Percentiles rank a stretch among this genome's conserved stretches.
Conservation (phyloP, 2,888 invertebrate species). For the Ditula angustiorana region DNA sequence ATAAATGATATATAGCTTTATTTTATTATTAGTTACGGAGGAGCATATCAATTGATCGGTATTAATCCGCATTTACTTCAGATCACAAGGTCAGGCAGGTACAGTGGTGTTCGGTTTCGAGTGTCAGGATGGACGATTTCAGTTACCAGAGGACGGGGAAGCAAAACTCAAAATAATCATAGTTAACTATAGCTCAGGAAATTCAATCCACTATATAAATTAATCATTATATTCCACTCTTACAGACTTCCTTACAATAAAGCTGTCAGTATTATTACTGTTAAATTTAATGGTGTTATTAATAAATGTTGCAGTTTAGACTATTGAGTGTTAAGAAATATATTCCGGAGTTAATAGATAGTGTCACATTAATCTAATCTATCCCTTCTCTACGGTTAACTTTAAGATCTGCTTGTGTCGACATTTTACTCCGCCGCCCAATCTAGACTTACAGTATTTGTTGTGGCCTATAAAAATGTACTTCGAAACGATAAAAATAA, state of each 20-base stretch:
- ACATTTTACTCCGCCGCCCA: constrained; percentile 50
- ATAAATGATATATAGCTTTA: constrained; percentile 41
- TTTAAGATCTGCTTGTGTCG: constrained; percentile 57
- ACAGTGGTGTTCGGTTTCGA: constrained; percentile 71
- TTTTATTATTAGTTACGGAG: constrained; percentile 49
- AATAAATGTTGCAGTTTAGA: constrained; percentile 55
- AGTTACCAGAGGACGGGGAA: constrained; percentile 80
- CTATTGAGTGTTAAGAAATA: constrained; percentile 64
- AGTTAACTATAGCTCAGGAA: constrained; percentile 56
- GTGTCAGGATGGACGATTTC: constrained; percentile 78
- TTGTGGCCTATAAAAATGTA: constrained; percentile 35
- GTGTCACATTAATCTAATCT: constrained; percentile 62
- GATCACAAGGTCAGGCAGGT: constrained; percentile 52
- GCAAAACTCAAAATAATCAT: constrained; percentile 62
- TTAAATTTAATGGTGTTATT: constrained; percentile 57
- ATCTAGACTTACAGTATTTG: constrained; percentile 21
- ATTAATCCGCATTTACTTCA: constrained; percentile 71
- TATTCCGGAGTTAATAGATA: constrained; percentile 64
- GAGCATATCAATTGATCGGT: constrained; percentile 47
- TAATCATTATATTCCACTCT: constrained; percentile 66
- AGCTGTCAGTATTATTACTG: constrained; percentile 72
- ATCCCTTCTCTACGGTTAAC: constrained; percentile 69
- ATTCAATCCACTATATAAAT: constrained; percentile 58
- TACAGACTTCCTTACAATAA: constrained; percentile 50
- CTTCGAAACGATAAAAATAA: constrained; percentile 11